Evolutionary conservation across 2,888 invertebrate species (phyloP).

Genomic region (Nomada ferruginata): DNA sequence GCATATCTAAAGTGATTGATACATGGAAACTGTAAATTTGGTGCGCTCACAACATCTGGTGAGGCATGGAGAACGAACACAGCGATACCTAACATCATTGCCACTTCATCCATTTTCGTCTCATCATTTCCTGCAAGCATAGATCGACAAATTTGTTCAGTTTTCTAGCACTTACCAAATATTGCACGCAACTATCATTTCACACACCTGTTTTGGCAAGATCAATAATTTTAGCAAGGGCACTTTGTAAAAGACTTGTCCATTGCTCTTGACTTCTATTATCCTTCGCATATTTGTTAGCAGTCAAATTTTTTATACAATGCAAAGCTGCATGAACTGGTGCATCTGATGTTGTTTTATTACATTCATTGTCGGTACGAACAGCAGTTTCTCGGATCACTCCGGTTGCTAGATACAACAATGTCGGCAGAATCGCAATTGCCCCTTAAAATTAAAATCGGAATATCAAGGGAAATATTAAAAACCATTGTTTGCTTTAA

Average conservation of each 20-base stretch:
- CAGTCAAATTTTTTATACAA: constrained; percentile 89
- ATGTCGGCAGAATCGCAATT: constrained; percentile 94
- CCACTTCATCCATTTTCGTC: constrained; percentile 92
- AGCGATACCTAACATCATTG: constrained; percentile 94
- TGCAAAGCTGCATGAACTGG: constrained; percentile 92
- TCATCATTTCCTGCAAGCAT: constrained; percentile 87
- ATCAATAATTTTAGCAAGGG: constrained; percentile 95
- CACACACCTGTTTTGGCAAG: constrained; percentile 91
- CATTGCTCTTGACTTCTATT: constrained; percentile 88
- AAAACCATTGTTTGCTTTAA: not conserved
- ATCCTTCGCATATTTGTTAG: constrained; percentile 88
- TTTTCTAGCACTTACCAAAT: not conserved
- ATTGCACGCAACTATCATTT: not conserved
- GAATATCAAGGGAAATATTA: not conserved
- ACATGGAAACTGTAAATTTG: constrained; percentile 95
- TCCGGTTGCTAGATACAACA: constrained; percentile 95
- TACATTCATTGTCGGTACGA: constrained; percentile 85
- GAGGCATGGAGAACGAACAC: constrained; percentile 95
- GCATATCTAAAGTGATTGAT: constrained; percentile 96
- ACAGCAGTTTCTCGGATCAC: constrained; percentile 94
- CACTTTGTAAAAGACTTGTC: constrained; percentile 93
- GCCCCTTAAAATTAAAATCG: constrained; percentile 87
- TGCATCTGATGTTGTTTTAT: constrained; percentile 88
- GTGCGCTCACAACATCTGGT: constrained; percentile 90
- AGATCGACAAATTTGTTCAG: constrained; percentile 54